phyloP scores from a whole-genome alignment of 2,797 vertebrate species.

The Acipenser transmontanus region DNA sequence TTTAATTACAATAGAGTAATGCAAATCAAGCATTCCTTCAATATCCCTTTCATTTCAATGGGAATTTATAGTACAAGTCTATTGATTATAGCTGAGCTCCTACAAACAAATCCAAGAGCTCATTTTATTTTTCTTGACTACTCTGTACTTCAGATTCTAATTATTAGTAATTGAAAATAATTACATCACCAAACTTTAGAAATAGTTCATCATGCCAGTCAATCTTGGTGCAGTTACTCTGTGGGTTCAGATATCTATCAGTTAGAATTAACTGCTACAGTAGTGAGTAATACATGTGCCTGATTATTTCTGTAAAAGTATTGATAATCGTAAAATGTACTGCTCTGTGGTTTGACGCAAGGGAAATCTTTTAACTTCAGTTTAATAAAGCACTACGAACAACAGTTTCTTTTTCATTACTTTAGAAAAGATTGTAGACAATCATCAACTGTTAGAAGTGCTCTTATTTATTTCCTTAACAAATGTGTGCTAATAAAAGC shows the following conservation, averaged over 20 bases:
- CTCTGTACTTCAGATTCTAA: slow-evolving; percentile 8
- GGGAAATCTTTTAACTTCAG: no score
- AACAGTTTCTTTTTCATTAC: no score
- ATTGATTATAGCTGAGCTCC: background rate
- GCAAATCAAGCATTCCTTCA: slow-evolving; percentile 11
- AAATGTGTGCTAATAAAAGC: no score
- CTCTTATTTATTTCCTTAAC: no score
- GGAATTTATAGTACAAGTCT: slow-evolving; percentile 10
- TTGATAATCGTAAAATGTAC: no score
- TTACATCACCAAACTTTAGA: slow-evolving; percentile 18
- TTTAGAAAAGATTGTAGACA: no score
- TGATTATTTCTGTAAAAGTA: background rate
- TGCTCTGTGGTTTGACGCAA: no score
- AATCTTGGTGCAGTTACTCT: slow-evolving; percentile 13
- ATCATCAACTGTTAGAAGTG: no score
- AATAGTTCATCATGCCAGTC: slow-evolving; percentile 14
- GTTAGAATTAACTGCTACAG: background rate
- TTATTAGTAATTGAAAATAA: slow-evolving; percentile 18
- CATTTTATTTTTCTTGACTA: slow-evolving; percentile 10
- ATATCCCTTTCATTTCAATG: slow-evolving; percentile 12
- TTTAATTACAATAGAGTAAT: slow-evolving; percentile 13
- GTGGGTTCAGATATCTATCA: slow-evolving; percentile 10
- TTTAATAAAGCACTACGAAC: no score
- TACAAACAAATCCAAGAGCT: background rate
- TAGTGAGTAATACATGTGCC: background rate